phyloP scores from a whole-genome alignment of 1,140 invertebrate species.

The Aradophagus sp. region DNA sequence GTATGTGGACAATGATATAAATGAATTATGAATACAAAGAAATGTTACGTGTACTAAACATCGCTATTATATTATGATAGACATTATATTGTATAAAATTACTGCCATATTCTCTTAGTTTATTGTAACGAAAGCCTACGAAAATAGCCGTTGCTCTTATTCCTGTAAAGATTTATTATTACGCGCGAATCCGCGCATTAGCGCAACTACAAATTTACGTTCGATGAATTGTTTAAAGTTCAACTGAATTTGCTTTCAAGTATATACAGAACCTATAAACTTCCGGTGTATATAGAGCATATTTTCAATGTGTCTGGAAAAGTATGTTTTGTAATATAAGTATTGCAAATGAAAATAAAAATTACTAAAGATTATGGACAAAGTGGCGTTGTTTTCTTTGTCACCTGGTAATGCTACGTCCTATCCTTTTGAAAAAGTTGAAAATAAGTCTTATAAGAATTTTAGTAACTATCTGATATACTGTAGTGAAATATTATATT shows the following conservation, averaged over 20 bases:
- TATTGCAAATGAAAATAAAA: slow-evolving; percentile 73
- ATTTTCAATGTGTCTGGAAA: slow-evolving; percentile 75
- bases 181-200: slow-evolving; percentile 38
- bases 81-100: slow-evolving; percentile 72
- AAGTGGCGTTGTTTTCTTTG: background rate
- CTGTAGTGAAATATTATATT: no score
- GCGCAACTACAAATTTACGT: slow-evolving; percentile 16
- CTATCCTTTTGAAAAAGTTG: no score
- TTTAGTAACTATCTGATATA: no score
- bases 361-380: slow-evolving; percentile 64
- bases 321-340: slow-evolving; percentile 76
- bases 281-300: slow-evolving; percentile 74
- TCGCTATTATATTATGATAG: slow-evolving; percentile 65
- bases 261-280: slow-evolving; percentile 69
- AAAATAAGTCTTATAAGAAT: no score
- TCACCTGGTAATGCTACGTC: no score
- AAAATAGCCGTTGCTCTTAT: slow-evolving; percentile 70
- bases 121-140: slow-evolving; percentile 71
- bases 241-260: slow-evolving; percentile 36
- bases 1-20: slow-evolving; percentile 39
- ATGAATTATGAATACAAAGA: slow-evolving; percentile 37
- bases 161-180: slow-evolving; percentile 70
- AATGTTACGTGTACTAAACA: slow-evolving; percentile 64
- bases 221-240: slow-evolving; percentile 16
- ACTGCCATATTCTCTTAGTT: slow-evolving; percentile 73